These are phyloP conservation scores for Gymnarchus niloticus DNA, from an alignment of 2,113 vertebrate genomes.

Conservation along the genomic window DNA sequence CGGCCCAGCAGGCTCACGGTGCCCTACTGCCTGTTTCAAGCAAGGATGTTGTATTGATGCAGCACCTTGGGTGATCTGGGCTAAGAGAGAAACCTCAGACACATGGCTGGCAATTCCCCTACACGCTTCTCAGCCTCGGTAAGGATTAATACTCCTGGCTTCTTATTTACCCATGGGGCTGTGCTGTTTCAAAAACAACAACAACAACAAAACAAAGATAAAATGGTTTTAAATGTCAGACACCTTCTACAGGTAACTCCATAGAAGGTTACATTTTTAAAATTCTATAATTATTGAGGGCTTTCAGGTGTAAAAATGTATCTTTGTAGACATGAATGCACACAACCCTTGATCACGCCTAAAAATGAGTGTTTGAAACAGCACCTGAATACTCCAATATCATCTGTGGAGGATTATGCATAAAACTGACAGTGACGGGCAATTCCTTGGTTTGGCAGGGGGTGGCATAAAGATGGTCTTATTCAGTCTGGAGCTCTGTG, in stretches of 20 bases:
- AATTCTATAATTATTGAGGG: background rate
- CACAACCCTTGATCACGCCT: background rate
- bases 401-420: background rate
- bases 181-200: background rate
- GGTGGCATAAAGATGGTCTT: too few species aligned
- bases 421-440: background rate
- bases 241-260: background rate
- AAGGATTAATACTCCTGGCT: too few species aligned
- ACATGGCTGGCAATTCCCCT: too few species aligned
- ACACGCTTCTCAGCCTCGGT: too few species aligned
- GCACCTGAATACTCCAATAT: background rate
- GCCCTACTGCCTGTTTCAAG: too few species aligned
- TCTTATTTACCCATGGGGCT: too few species aligned
- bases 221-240: background rate
- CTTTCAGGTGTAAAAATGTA: background rate
- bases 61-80: too few species aligned
- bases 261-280: background rate
- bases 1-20: too few species aligned
- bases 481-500: background rate
- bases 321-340: background rate
- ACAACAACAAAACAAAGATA: background rate
- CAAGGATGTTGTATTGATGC: too few species aligned
- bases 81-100: too few species aligned
- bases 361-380: background rate
- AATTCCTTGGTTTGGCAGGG: background rate